Evolutionary conservation across 92 coral and sea anemone species (phyloP).

Genomic region (Umimayanthus chanpuru): DNA sequence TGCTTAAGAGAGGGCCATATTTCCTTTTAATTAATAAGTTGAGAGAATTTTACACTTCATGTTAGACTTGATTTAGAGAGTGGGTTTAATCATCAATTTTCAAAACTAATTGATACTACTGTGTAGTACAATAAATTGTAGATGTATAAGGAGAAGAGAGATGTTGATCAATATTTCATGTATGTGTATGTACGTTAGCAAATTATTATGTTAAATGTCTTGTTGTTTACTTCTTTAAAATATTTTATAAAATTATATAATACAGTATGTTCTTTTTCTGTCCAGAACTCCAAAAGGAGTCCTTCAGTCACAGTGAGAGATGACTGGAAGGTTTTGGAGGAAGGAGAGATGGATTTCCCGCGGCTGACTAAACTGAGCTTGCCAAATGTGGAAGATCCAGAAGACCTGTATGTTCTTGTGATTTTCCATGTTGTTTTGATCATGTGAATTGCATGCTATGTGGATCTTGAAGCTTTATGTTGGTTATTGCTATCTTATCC

Average conservation of each 20-base stretch:
- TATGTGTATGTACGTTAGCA: background rate
- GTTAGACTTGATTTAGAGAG: too few species aligned
- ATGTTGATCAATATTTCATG: background rate
- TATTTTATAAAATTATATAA: background rate
- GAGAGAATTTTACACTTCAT: too few species aligned
- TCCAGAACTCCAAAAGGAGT: conserved; percentile 77
- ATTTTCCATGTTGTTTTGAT: background rate
- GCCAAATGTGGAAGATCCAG: conserved; percentile 90
- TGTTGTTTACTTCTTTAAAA: background rate
- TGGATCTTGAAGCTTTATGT: too few species aligned
- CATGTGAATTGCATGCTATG: too few species aligned
- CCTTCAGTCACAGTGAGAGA: conserved; percentile 92
- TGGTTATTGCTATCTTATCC: too few species aligned
- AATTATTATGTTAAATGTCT: background rate
- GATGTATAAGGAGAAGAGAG: background rate
- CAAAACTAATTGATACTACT: too few species aligned
- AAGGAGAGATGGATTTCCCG: conserved; percentile 97
- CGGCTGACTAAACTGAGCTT: conserved; percentile 85
- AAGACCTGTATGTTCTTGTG: conserved; percentile 73
- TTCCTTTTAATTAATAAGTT: too few species aligned
- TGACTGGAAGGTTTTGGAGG: conserved; percentile 97
- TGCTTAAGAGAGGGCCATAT: too few species aligned
- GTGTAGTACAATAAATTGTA: too few species aligned
- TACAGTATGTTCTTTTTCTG: background rate
- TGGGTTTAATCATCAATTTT: too few species aligned